phyloP scores from a whole-genome alignment of 2,888 invertebrate species.

The Amphipoea lucens region DNA sequence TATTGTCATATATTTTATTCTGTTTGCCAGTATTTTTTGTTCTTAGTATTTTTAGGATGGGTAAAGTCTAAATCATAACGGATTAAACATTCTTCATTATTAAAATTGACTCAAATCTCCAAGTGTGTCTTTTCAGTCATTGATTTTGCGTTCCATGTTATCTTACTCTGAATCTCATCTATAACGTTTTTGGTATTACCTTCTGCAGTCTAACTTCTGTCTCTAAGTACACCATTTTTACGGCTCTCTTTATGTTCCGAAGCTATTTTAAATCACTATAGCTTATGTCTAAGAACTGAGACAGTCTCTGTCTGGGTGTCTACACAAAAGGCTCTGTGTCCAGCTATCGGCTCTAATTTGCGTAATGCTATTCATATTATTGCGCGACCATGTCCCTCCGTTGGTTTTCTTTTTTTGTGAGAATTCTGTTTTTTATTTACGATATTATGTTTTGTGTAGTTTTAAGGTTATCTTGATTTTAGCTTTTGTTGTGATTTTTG shows the following conservation, averaged over 20 bases:
- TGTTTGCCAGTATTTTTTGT: slow-evolving; percentile 30
- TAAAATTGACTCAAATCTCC: too few relatives aligned
- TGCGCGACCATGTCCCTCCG: slow-evolving; percentile 57
- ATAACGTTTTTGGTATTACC: background rate
- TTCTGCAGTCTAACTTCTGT: background rate
- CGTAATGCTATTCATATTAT: slow-evolving; percentile 79
- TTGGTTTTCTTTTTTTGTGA: slow-evolving; percentile 42
- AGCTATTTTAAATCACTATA: slow-evolving; percentile 59
- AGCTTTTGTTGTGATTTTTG: background rate
- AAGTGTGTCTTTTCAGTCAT: background rate
- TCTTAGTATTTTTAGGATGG: background rate
- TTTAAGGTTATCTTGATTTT: background rate
- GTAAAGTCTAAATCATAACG: slow-evolving; percentile 16
- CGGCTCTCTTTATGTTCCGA: slow-evolving; percentile 25
- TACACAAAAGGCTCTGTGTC: slow-evolving; percentile 63
- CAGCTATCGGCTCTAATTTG: slow-evolving; percentile 74
- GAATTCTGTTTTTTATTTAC: slow-evolving; percentile 45
- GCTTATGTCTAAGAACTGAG: slow-evolving; percentile 59
- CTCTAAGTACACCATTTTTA: slow-evolving; percentile 17
- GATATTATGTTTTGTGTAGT: slow-evolving; percentile 27
- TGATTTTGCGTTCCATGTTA: background rate
- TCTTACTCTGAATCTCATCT: background rate
- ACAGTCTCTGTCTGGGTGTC: slow-evolving; percentile 56
- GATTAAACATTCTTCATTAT: background rate
- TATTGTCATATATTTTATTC: slow-evolving; percentile 34